These are phyloP conservation scores for Aplochiton taeniatus DNA, from an alignment of 2,797 vertebrate species.

Conservation along the genomic window DNA sequence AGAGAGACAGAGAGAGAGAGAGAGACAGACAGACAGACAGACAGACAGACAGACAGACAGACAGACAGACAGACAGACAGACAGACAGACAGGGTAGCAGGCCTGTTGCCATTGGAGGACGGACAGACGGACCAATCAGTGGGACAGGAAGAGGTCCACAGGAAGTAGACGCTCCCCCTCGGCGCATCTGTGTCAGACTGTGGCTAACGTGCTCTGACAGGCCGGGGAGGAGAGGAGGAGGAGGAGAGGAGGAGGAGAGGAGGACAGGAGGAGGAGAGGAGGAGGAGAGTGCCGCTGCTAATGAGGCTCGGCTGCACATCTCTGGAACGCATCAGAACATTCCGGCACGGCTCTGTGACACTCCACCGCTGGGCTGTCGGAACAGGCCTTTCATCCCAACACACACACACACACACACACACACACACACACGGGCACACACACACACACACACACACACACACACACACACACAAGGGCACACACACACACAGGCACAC, in stretches of 20 bases:
- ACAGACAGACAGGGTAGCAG: conserved; percentile 36
- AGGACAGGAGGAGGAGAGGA: conserved; percentile 72
- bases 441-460: conserved; percentile 33
- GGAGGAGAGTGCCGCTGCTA: conserved; percentile 73
- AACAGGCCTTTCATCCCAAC: conserved; percentile 62
- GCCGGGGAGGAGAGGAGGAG: conserved; percentile 75
- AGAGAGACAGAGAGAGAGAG: too few species aligned
- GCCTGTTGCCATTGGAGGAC: too few species aligned
- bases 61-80: conserved; percentile 3
- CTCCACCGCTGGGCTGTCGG: conserved; percentile 67
- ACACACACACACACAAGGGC: conserved; percentile 1
- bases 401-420: conserved; percentile 15
- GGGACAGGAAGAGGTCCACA: conserved; percentile 59
- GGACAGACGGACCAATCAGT: conserved; percentile 32
- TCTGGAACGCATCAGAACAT: conserved; percentile 79
- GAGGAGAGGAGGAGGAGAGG: conserved; percentile 73
- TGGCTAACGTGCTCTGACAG: conserved; percentile 83
- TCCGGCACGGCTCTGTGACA: conserved; percentile 78
- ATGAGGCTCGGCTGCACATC: conserved; percentile 81
- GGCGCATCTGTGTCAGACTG: conserved; percentile 76
- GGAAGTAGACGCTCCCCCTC: conserved; percentile 63
- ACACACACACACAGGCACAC: conserved; percentile 24
- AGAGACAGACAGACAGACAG: neutral
- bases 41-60: neutral
- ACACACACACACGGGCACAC: conserved; percentile 23